These are phyloP conservation scores for Xiphophorus maculatus DNA, from an alignment of 2,113 vertebrate species.

Conservation along the genomic window DNA sequence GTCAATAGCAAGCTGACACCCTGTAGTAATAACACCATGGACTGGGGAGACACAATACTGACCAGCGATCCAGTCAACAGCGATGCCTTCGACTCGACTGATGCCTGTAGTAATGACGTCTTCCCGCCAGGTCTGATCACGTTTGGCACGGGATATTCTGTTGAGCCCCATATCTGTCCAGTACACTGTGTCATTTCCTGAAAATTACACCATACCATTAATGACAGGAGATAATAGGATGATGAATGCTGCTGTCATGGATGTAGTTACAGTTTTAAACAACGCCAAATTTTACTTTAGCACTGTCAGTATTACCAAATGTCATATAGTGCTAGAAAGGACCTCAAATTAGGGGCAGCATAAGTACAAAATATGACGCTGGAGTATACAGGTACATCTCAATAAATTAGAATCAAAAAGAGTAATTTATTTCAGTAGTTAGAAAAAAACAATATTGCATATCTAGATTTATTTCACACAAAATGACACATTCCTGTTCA, in stretches of 20 bases:
- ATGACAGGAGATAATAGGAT: conserved; percentile 37
- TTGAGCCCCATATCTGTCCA: conserved; percentile 99
- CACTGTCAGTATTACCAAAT: conserved; percentile 65
- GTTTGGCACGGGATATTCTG: conserved; percentile 92
- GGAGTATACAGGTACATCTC: conserved; percentile 1
- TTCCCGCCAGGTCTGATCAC: conserved; percentile 98
- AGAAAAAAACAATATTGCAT: too few relatives aligned
- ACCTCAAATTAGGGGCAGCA: conserved; percentile 26
- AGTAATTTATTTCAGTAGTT: neutral
- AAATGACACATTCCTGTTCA: neutral
- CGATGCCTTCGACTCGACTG: conserved; percentile 96
- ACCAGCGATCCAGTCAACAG: conserved; percentile 98
- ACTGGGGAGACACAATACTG: conserved; percentile 33
- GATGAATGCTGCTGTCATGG: conserved; percentile 43
- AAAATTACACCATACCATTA: conserved; percentile 42
- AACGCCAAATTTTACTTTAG: conserved; percentile 55
- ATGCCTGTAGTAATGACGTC: conserved; percentile 94
- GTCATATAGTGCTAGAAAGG: conserved; percentile 43
- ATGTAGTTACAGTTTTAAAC: conserved; percentile 42
- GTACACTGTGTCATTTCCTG: conserved; percentile 97
- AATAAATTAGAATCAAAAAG: neutral
- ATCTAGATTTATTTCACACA: neutral
- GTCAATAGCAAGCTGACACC: conserved; percentile 20
- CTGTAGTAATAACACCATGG: neutral
- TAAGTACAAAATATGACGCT: conserved; percentile 26